Base-by-base conservation (phyloP, 2,888 invertebrate species). In the Pseudeuparius sepicola region DNA sequence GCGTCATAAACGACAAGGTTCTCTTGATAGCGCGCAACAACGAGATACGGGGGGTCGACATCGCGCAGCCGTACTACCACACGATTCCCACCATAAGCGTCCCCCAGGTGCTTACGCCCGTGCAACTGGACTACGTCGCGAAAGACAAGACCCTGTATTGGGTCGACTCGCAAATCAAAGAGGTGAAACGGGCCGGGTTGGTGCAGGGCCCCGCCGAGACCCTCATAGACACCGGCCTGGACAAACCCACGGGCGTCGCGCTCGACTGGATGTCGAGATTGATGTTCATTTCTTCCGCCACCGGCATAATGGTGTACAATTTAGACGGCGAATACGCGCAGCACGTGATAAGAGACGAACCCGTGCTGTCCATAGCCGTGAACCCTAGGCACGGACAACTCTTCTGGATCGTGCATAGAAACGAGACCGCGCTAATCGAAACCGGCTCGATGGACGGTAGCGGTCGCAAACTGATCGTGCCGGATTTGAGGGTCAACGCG, bases 221-320 rank as follows among this genome's bases (percentile, higher is more conserved):
- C 10, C 68, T 86, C 37, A 75, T 83, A 31, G 85, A 86, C 57
- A 75, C 79, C 27, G 79, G 78, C 26, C 61, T 73, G 39, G 66
- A 67, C 44, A 63, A 66, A 46, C 75, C 79, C 16, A 68, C 70
- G 33, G 87, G 82, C 2, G 72, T 90, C 55, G 84, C 85, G 20
- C 69, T 89, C 37, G 88, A 90, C 66, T 85, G 84, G 83, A 71
- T 83, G 38, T 81, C 84, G 10, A 67, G 74, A 27, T 70, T 82
- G 53, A 67, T 86, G 61, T 85, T 80, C 63, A 75, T 86, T 55
- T 52, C 58, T 3, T 75, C 78, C 0, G 72, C 75, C 1, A 64
- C 61, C 37, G 69, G 73, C 6, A 82, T 90, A 44, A 66, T 73
- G 34, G 86, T 74, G 1, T 73, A 77, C 43, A 28, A 28, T 13